A percentile compares a stretch with the other conserved stretches of the same genome.
Evolutionary conservation across 2,113 vertebrate genomes (phyloP).

Genomic region (Guaruba guarouba): DNA sequence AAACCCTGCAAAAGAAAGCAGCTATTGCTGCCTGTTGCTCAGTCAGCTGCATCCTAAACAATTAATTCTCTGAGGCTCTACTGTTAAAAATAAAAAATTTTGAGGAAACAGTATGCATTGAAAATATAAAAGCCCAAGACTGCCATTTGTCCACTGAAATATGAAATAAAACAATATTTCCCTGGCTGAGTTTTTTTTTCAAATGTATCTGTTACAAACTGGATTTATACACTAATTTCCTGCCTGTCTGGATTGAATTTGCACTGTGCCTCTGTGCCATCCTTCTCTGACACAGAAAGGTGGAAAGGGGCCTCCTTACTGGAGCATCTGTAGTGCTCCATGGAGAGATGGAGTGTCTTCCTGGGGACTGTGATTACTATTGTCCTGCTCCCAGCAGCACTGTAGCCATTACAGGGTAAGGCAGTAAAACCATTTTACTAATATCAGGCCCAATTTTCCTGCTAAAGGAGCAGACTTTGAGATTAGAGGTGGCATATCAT

Average conservation of each 20-base stretch:
- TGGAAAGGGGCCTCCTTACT: neutral
- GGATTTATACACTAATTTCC: neutral
- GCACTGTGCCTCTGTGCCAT: neutral
- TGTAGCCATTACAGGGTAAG: neutral
- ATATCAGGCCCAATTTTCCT: neutral
- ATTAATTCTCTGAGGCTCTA: neutral
- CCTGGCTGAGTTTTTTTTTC: neutral
- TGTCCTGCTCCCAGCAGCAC: neutral
- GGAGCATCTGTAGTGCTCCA: rapidly evolving
- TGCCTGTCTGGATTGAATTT: neutral
- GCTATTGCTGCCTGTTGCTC: neutral
- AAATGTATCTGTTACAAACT: neutral
- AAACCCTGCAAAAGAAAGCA: neutral
- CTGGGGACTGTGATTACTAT: neutral
- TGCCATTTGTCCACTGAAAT: neutral
- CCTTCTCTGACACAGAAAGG: neutral
- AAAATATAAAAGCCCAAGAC: neutral
- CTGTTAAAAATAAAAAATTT: neutral
- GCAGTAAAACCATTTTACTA: neutral
- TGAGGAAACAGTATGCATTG: neutral
- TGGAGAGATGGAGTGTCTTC: neutral
- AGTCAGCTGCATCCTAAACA: slow-evolving; percentile 14
- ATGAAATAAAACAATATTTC: neutral
- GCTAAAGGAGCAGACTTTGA: neutral
- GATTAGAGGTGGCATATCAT: neutral